Evolutionary conservation across 2,113 vertebrate genomes (phyloP), one percentile per base, ranked within the genome.

Genomic region (Edolisoma coerulescens): DNA sequence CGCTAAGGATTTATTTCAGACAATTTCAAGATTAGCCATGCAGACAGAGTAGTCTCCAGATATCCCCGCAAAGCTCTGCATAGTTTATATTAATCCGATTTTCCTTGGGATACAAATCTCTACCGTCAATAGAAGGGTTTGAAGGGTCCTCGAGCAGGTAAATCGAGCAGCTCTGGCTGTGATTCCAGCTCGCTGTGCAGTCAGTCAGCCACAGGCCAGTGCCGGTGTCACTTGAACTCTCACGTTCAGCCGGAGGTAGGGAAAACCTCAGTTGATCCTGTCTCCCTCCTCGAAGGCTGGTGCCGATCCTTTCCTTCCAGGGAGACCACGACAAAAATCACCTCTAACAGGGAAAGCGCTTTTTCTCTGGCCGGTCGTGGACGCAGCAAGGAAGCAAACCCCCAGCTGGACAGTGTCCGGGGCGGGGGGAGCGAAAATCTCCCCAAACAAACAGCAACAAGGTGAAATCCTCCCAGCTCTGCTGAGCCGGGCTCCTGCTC

Each of bases 41-140:
- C 95, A 90, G 96, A 96, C 96, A 96, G 94, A 71, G 87, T 82
- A 93, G 92, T 90, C 95, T 92, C 94, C 82, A 82, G 78, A 92
- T 94, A 91, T 90, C 87, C 79, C 80, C 23, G 52, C 93, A 82
- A 93, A 92, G 94, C 91, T 93, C 91, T 76, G 71, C 87, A 89
- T 87, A 87, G 95, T 95, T 95, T 91, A 59, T 90, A 95, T 93
- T 95, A 95, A 96, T 94, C 96, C 94, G 96, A 92, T 97, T 96
- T 95, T 91, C 89, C 64, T 90, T 81, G 78, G 93, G 90, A 83
- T 94, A 71, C 87, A 93, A 89, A 89, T 96, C 95, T 93, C 69
- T 77, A 28, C 73, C 91, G 85, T 87, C 94, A 92, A 82, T 12
- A 89, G 80, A 39, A 87, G 56, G 95, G 83, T 84, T 45, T 78